Evolutionary conservation across 2,888 invertebrate genomes (phyloP).

Genomic region (Nephrocerus scutellatus): DNA sequence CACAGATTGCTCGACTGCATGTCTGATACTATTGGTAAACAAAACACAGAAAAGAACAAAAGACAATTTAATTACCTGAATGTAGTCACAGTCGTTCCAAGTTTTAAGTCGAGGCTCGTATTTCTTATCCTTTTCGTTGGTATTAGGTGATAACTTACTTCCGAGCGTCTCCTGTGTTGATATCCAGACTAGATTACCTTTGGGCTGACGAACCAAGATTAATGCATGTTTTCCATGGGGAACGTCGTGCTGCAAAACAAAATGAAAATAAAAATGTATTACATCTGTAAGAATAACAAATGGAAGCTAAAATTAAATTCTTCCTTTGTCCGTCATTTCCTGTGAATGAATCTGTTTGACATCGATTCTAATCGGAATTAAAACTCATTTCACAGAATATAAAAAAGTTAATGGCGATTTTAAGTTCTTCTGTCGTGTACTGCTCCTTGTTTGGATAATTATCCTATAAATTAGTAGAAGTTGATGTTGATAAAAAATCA

Average conservation of each 20-base stretch:
- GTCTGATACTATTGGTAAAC: no score
- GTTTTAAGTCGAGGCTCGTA: constrained; percentile 53
- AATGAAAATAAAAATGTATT: no score
- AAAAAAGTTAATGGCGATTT: constrained; percentile 20
- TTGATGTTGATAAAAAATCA: no score
- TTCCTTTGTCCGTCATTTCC: background rate
- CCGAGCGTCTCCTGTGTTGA: constrained; percentile 62
- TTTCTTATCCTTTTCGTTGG: constrained; percentile 52
- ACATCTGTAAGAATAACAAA: constrained; percentile 11
- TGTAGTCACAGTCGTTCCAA: constrained; percentile 81
- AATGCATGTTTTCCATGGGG: constrained; percentile 82
- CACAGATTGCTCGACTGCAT: no score
- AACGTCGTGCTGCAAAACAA: constrained; percentile 63
- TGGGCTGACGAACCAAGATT: constrained; percentile 76
- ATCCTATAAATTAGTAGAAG: no score
- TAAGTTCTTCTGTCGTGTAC: no score
- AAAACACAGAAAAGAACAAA: constrained; percentile 17
- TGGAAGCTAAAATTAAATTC: constrained; percentile 14
- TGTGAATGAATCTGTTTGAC: constrained; percentile 1
- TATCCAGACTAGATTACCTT: constrained; percentile 78
- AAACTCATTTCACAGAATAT: constrained; percentile 16
- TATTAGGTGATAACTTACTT: constrained; percentile 52
- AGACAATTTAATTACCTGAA: constrained; percentile 53
- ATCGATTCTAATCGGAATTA: constrained; percentile 16
- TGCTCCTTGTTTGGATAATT: no score